Evolutionary conservation across 1,140 invertebrate genomes (phyloP).

Genomic region (Dreissena polymorpha): DNA sequence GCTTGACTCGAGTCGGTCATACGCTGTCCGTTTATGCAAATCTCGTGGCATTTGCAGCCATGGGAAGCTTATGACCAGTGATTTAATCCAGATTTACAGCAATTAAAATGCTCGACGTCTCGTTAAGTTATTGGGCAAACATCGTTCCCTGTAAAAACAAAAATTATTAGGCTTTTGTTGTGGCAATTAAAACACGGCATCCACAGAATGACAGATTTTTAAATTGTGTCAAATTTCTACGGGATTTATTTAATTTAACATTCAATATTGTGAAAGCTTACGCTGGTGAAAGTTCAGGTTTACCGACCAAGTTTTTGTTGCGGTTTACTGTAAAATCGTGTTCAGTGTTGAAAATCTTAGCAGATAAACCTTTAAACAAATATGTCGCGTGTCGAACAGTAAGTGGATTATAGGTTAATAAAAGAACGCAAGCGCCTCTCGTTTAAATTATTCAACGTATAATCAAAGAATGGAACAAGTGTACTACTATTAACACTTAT

Average conservation of each 20-base stretch:
- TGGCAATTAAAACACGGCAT: not conserved
- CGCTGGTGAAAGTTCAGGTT: not conserved
- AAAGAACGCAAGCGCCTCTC: too few relatives aligned
- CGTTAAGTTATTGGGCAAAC: not conserved
- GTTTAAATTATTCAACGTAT: too few relatives aligned
- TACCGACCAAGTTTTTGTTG: too few relatives aligned
- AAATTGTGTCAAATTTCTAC: constrained; percentile 1
- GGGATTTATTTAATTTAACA: constrained; percentile 4
- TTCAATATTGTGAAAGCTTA: not conserved
- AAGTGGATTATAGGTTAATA: not conserved
- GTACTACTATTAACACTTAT: too few relatives aligned
- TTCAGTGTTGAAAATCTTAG: too few relatives aligned
- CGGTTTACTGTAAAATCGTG: too few relatives aligned
- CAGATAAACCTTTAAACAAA: too few relatives aligned
- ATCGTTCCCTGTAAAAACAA: not conserved
- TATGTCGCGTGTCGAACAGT: too few relatives aligned
- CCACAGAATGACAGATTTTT: not conserved
- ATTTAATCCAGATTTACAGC: constrained; percentile 2
- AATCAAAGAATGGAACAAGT: too few relatives aligned
- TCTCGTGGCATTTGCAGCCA: not conserved
- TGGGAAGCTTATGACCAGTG: not conserved
- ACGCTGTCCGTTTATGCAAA: not conserved
- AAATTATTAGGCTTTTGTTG: not conserved
- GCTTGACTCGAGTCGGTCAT: too few relatives aligned
- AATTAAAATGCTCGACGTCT: not conserved